Conservation (phyloP, 64 coral and sea anemone genomes). For the Stichodactyla helianthus region DNA sequence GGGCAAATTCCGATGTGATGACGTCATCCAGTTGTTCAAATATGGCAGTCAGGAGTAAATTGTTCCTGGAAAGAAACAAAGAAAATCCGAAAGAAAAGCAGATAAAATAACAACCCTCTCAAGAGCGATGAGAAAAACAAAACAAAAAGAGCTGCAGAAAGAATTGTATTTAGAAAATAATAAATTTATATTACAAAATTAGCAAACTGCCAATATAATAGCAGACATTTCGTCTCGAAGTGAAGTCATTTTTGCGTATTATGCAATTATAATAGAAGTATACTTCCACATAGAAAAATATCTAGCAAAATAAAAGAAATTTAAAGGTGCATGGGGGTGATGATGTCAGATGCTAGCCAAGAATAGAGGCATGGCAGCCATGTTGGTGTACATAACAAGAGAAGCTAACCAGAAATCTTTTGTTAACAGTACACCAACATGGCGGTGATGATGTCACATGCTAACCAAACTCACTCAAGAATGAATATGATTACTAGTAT, state of each 20-base stretch:
- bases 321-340: not conserved
- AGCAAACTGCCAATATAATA: too few species aligned
- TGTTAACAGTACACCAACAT: not conserved
- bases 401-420: not conserved
- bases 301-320: too few species aligned
- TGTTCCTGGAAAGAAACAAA: not conserved
- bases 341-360: not conserved
- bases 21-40: slow-evolving; percentile 45
- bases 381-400: not conserved
- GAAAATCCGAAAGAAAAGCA: not conserved
- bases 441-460: not conserved
- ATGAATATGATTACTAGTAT: too few species aligned
- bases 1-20: slow-evolving; percentile 52
- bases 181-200: too few species aligned
- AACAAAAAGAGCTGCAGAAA: too few species aligned
- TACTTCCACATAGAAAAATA: too few species aligned
- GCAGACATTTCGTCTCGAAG: not conserved
- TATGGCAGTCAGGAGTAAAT: slow-evolving; percentile 26
- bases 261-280: not conserved
- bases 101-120: too few species aligned
- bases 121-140: too few species aligned
- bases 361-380: not conserved
- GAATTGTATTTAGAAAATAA: too few species aligned
- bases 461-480: not conserved
- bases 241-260: not conserved